Base-by-base conservation (phyloP, 2,888 invertebrate genomes). In the Drosophila flavopinicola region DNA sequence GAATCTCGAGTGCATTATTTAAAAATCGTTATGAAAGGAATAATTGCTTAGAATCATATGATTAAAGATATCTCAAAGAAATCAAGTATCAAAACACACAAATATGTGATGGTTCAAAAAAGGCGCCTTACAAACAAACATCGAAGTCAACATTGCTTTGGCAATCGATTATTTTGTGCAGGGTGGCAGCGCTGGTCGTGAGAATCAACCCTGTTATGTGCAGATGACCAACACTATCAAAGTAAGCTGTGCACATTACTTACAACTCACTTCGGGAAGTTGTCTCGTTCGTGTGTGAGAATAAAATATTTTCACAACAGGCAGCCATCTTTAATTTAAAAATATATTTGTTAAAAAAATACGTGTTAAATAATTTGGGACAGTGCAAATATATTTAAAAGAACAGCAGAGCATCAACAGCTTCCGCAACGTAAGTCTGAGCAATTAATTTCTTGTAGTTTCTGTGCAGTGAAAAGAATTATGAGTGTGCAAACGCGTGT, bases 281-380 rank as follows among this genome's bases (percentile, higher is more conserved):
- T 71, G 73, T 47, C 25, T 56, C 24, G 54, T 39, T 75, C 58
- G 66, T 58, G 54, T 59, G 66, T 61, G 61, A 25, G 27, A 66
- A 59, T 23, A 25, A 45, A 4, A 11, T 29, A 58, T 64, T 78
- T 83, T 54, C 64, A 57, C 45, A 53, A 20, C 15, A 54, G 64
- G 53, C 71, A 39, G 59, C 66, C 72, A 76, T 76, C 35, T 74
- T 75, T 37, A 27, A 42, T 23, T 15, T 32, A 33, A 0, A 39
- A n/a, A 7, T 39, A 39, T 54, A 41, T 48, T 44, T 41, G 13
- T 37, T 47, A 0, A 1, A 49, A 27, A 29, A 30, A 44, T 45
- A 45, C 53, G 53, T 41, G 35, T 33, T 6, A 37, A 52, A 44
- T 13, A 39, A 35, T n/a, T 10, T 30, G 4, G 13, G 3, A 20